Base-by-base conservation (phyloP, 2,888 invertebrate species). In the Liodrosophila aerea region DNA sequence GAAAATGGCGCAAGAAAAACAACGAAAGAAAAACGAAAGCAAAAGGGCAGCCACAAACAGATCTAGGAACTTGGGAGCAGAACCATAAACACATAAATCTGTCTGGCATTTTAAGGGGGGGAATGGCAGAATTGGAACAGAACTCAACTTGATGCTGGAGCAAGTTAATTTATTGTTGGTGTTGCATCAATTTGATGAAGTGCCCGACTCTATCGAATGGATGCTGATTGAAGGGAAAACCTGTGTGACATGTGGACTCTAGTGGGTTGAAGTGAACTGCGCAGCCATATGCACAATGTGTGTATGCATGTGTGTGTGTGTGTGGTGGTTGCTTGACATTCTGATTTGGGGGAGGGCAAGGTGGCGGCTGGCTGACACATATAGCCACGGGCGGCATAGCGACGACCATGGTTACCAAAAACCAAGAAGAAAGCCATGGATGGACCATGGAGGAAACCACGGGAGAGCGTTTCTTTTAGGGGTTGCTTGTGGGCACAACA, bases 351-450 rank as follows among this genome's bases (percentile, higher is more conserved):
- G n/a, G 43, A 36, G 30, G 11, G 44, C 30, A 8, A 30, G 29
- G 43, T 31, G 40, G 57, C 39, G 45, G 40, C 34, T 54, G 51
- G 54, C 73, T 78, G 82, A 73, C 78, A 78, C 76, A 75, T 67
- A 73, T 73, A 54, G 65, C 73, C 47, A 45, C 57, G 61, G 73
- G 71, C 60, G 58, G 46, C 57, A 47, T 31, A 49, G 31, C 74
- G 74, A 59, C 74, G 74, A 59, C 74, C 77, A 74, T 77, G 69
- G 82, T 70, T 70, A 81, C 77, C 73, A 67, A 67, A 74, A 71
- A 47, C 63, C 43, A 46, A 31, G 68, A 53, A 70, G 58, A 45
- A 63, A 64, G 43, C 16, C 51, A 34, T 54, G 15, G 37, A 50
- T 44, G 37, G 43, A 29, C 50, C 47, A 29, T 31, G 60, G 66